A percentile compares a stretch with the other conserved stretches of the same genome.
Evolutionary conservation across 2,113 vertebrate species (phyloP).

Genomic region (Anas platyrhynchos): DNA sequence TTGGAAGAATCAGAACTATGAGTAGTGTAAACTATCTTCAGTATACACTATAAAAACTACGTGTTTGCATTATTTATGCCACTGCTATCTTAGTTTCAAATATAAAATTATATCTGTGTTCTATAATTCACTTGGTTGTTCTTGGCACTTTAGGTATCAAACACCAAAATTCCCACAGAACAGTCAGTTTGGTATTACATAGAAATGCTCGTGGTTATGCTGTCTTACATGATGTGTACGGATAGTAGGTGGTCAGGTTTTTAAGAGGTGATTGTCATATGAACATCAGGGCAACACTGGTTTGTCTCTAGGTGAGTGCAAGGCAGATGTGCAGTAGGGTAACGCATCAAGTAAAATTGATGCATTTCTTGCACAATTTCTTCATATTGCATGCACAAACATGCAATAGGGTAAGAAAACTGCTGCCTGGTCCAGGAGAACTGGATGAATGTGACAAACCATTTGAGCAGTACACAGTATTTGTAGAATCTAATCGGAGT

Average conservation of each 20-base stretch:
- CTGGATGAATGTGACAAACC: background rate
- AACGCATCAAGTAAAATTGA: background rate
- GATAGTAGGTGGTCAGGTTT: background rate
- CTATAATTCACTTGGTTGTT: slow-evolving; percentile 41
- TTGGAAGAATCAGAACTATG: slow-evolving; percentile 45
- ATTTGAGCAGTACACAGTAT: background rate
- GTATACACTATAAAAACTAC: slow-evolving; percentile 30
- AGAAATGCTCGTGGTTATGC: background rate
- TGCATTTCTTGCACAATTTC: too few species aligned
- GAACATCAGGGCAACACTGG: background rate
- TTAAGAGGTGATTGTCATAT: background rate
- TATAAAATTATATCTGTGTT: slow-evolving; percentile 55
- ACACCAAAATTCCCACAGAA: background rate
- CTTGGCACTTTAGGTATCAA: background rate
- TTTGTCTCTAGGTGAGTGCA: background rate
- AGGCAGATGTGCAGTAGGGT: background rate
- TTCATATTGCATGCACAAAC: too few species aligned
- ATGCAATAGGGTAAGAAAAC: background rate
- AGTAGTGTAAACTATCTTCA: slow-evolving; percentile 29
- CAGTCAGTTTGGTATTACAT: background rate
- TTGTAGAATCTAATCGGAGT: background rate
- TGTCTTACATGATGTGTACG: rapidly evolving
- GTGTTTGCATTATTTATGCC: slow-evolving; percentile 40
- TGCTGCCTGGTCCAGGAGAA: background rate
- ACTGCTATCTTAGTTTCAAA: background rate